Conservation (phyloP, 2,113 vertebrate species). For the Thryonomys swinderianus region DNA sequence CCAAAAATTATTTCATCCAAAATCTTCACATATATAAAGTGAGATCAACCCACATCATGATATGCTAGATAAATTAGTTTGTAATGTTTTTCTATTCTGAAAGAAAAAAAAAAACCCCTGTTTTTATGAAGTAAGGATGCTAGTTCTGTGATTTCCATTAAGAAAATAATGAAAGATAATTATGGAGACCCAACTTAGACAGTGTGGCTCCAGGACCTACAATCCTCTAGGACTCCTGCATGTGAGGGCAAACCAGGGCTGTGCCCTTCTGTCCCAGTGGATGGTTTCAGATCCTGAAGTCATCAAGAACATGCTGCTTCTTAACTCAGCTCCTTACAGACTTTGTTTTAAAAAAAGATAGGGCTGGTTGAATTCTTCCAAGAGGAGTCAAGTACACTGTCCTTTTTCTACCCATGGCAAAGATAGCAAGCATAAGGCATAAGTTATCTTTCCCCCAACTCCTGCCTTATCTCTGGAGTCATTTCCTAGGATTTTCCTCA, state of each 20-base stretch:
- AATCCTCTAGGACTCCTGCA: background rate
- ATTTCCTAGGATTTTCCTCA: conserved; percentile 34
- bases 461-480: background rate
- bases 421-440: background rate
- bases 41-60: conserved; percentile 38
- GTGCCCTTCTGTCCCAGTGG: background rate
- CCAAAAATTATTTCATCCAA: conserved; percentile 61
- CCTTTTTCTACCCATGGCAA: background rate
- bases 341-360: background rate
- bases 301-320: background rate
- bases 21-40: conserved; percentile 58
- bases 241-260: background rate
- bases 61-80: conserved; percentile 51
- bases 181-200: background rate
- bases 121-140: conserved; percentile 57
- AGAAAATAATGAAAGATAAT: conserved; percentile 34
- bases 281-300: background rate
- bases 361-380: conserved; percentile 44
- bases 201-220: background rate
- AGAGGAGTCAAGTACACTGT: background rate
- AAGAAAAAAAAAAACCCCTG: conserved; percentile 37
- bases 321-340: conserved; percentile 9
- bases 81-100: conserved; percentile 40
- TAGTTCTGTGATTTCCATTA: conserved; percentile 70
- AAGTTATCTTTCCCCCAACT: background rate